phyloP scores from a whole-genome alignment of 2,113 vertebrate species.

The Vulpes vulpes region DNA sequence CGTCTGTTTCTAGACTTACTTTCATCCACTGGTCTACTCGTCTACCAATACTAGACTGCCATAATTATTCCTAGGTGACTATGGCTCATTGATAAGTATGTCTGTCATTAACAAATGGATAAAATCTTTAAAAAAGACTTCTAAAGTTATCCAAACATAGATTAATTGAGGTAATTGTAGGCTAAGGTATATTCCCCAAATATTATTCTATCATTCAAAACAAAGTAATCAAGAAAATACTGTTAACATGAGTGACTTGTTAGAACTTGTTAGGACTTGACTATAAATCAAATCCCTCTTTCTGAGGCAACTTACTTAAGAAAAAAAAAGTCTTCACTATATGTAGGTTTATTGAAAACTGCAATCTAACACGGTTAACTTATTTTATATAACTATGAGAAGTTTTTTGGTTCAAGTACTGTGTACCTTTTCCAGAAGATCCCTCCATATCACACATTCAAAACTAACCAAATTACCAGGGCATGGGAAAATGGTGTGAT shows the following conservation, averaged over 20 bases:
- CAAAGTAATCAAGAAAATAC: neutral
- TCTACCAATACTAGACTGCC: neutral
- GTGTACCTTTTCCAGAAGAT: neutral
- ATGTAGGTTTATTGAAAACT: slow-evolving; percentile 10
- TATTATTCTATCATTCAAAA: neutral
- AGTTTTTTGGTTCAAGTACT: neutral
- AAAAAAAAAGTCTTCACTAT: neutral
- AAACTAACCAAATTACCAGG: slow-evolving; percentile 55
- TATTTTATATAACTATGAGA: neutral
- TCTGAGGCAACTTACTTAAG: neutral
- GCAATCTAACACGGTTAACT: neutral
- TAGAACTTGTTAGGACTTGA: neutral
- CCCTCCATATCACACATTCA: neutral
- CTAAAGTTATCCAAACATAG: neutral
- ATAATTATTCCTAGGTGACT: neutral
- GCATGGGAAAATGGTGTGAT: slow-evolving; percentile 40
- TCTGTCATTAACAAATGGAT: too few species aligned
- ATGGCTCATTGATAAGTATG: too few species aligned
- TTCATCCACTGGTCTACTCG: neutral
- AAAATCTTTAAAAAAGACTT: neutral
- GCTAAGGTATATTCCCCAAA: neutral
- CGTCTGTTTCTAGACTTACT: neutral
- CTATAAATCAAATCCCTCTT: neutral
- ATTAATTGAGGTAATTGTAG: neutral
- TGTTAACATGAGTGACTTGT: neutral